phyloP scores from a whole-genome alignment of 2,888 invertebrate genomes.

The Adelognathus sp. region DNA sequence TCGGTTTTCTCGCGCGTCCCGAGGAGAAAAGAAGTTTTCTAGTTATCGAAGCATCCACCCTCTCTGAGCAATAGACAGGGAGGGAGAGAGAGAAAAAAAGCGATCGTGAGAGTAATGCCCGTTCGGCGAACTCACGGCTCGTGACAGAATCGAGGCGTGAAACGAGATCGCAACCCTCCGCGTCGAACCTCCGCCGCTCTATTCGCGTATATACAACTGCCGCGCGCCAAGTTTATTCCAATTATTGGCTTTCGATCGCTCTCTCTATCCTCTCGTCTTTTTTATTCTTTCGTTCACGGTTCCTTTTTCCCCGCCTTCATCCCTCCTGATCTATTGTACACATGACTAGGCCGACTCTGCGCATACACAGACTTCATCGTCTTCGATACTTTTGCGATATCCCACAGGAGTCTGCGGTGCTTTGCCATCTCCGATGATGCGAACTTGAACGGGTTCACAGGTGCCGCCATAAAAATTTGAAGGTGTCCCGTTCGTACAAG shows the following conservation, averaged over 20 bases:
- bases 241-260: conserved; percentile 77
- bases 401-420: conserved; percentile 17
- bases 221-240: conserved; percentile 74
- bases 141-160: conserved; percentile 81
- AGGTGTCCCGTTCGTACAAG: background rate
- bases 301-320: conserved; percentile 2
- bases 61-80: conserved; percentile 36
- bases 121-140: conserved; percentile 73
- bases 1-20: conserved; percentile 48
- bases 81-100: background rate
- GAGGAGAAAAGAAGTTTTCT: conserved; percentile 78
- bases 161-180: conserved; percentile 76
- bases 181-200: conserved; percentile 66
- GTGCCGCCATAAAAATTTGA: conserved; percentile 25
- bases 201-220: conserved; percentile 58
- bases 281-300: background rate
- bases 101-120: conserved; percentile 62
- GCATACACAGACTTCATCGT: conserved; percentile 22
- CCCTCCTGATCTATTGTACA: conserved; percentile 27
- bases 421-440: conserved; percentile 8
- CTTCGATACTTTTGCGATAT: conserved; percentile 29
- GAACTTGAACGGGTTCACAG: conserved; percentile 30
- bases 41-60: conserved; percentile 74
- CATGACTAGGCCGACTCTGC: background rate
- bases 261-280: conserved; percentile 28